These are phyloP conservation scores for Acanthosoma haemorrhoidale DNA, from an alignment of 2,888 invertebrate genomes.

Conservation along the genomic window DNA sequence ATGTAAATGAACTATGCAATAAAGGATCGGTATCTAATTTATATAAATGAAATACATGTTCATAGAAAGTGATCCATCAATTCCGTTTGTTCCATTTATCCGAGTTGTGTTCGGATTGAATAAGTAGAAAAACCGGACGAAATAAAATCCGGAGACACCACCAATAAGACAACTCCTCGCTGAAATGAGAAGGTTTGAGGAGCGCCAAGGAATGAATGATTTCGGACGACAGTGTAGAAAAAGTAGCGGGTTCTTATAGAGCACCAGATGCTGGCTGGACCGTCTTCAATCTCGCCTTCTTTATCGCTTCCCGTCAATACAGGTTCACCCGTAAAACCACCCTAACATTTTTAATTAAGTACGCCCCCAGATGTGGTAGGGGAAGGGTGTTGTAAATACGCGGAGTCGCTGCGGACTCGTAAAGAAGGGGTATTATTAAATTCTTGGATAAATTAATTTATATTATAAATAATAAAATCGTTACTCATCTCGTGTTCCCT, in stretches of 20 bases:
- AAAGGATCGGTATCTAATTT: too few species aligned
- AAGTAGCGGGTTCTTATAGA: neutral
- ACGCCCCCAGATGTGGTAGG: neutral
- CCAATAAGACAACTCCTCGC: neutral
- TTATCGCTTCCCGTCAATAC: neutral
- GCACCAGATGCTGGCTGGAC: neutral
- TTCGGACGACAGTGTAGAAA: neutral
- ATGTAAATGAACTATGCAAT: too few species aligned
- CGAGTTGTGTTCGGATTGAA: too few species aligned
- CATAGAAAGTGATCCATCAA: too few species aligned
- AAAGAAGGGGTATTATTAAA: too few species aligned
- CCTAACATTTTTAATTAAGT: slow-evolving; percentile 7
- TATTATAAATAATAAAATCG: too few species aligned
- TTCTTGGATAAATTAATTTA: too few species aligned
- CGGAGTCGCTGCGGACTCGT: neutral
- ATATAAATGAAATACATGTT: too few species aligned
- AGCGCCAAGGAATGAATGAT: neutral
- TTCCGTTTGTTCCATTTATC: too few species aligned
- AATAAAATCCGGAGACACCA: neutral
- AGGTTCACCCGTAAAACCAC: neutral
- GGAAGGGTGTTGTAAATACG: too few species aligned
- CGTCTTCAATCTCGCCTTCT: neutral
- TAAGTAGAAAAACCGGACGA: too few species aligned
- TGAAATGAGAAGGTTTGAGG: neutral
- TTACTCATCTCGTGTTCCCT: too few species aligned